phyloP scores from a whole-genome alignment of 2,113 vertebrate species.

The Hepsetus odoe region DNA sequence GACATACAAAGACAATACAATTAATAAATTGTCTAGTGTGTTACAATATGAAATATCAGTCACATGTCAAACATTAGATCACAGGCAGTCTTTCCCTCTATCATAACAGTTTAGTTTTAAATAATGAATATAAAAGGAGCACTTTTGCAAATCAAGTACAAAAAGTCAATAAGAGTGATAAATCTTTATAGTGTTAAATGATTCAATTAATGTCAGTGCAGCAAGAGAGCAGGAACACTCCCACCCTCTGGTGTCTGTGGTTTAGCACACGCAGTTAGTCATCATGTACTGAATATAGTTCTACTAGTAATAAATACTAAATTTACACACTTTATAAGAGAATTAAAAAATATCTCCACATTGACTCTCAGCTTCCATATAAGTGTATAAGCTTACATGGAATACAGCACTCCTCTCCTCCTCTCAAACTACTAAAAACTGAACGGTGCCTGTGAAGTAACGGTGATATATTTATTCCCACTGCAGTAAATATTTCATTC shows the following conservation, averaged over 20 bases:
- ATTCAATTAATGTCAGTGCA: not conserved
- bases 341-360: not conserved
- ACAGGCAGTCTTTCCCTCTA: not conserved
- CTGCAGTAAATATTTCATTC: no score
- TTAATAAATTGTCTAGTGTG: not conserved
- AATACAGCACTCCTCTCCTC: no score
- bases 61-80: not conserved
- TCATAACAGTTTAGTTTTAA: not conserved
- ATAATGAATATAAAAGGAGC: not conserved
- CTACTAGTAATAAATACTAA: not conserved
- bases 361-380: not conserved
- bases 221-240: not conserved
- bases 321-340: not conserved
- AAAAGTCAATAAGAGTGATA: no score
- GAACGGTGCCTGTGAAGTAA: no score
- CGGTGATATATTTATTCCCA: no score
- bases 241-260: not conserved
- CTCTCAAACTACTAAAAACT: no score
- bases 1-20: no score
- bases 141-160: no score
- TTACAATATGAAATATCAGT: not conserved
- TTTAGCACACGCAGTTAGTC: not conserved
- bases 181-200: no score
- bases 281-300: not conserved
- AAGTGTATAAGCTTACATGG: no score